Evolutionary conservation across 2,888 invertebrate species (phyloP).

Genomic region (Leucophenga montana): DNA sequence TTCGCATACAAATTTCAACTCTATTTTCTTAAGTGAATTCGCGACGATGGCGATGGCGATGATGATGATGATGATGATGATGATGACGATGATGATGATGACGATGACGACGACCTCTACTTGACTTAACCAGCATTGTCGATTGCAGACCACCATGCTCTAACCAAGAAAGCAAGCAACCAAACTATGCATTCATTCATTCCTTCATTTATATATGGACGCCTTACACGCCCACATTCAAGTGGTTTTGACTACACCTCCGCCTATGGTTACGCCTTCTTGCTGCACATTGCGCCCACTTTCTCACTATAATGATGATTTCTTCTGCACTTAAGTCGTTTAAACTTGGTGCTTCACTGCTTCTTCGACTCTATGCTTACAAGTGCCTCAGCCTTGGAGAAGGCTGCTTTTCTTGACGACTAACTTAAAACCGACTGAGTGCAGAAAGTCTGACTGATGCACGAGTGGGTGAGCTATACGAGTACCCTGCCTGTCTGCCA

Average conservation of each 20-base stretch:
- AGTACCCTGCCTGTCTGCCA: background rate
- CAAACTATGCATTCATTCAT: slow-evolving; percentile 25
- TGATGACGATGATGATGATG: background rate
- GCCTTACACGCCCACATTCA: slow-evolving; percentile 2
- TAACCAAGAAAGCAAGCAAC: background rate
- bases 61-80: too few relatives aligned
- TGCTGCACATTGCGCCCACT: slow-evolving; percentile 1
- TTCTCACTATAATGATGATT: slow-evolving; percentile 64
- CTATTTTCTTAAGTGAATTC: slow-evolving; percentile 28
- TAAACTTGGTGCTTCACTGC: slow-evolving; percentile 52
- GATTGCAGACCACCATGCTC: slow-evolving; percentile 50
- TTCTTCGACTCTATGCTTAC: too few relatives aligned
- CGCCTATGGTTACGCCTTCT: slow-evolving; percentile 42
- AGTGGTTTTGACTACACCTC: slow-evolving; percentile 33
- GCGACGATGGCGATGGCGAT: background rate
- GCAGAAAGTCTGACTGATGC: background rate
- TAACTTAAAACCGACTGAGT: too few relatives aligned
- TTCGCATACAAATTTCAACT: background rate
- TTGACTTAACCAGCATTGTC: slow-evolving; percentile 70
- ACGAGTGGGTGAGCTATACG: background rate
- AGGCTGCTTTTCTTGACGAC: too few relatives aligned
- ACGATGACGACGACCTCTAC: slow-evolving; percentile 61
- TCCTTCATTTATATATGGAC: background rate
- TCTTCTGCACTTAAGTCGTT: slow-evolving; percentile 67
- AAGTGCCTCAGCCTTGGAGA: background rate